Evolutionary conservation across 2,888 invertebrate species (phyloP), one percentile per base, ranked within the genome.

Genomic region (Nowickia ferox): DNA sequence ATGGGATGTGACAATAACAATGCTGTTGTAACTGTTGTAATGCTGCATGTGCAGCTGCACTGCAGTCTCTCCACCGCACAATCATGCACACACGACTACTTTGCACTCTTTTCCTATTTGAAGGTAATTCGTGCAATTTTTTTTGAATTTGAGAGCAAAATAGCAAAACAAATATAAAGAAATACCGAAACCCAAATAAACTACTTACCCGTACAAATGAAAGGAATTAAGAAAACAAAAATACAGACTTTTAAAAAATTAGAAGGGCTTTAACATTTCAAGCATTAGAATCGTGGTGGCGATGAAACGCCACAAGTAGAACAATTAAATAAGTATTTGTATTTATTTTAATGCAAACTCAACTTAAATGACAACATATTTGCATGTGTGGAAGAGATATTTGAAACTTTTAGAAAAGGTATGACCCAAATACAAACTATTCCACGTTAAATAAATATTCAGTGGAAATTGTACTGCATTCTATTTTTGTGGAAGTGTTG

Each of bases 81-180:
- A 19, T 9, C 63, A 53, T 65, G 30, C 61, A 44, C 15, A 42
- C 59, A 38, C 17, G 22, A 17, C 4, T 66, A 72, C 17, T 46
- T 83, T 77, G 71, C 79, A 79, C 82, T 83, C 69, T 83, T 86
- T 82, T 80, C 11, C 71, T 71, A 63, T 74, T 86, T 82, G 85
- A 86, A 86, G 85, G 85, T 76, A 83, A 83, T 86, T 80, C 83
- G 86, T 86, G 86, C 83, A 86, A 83, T 86, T 80, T 83, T n/a
- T 83, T 83, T 53, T 46, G 30, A 76, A 76, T 82, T 72, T 66
- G 72, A 84, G 72, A 72, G 66, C 53, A 78, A 30, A 66, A 72
- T 19, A 83, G 71, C 30, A 84, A 78, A 59, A 72, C 38, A 13
- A 44, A 9, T 59, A 48, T 53, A 55, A 17, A 51, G 15, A 51